Base-by-base conservation (phyloP, 2,113 vertebrate species). In the Galbula dea region DNA sequence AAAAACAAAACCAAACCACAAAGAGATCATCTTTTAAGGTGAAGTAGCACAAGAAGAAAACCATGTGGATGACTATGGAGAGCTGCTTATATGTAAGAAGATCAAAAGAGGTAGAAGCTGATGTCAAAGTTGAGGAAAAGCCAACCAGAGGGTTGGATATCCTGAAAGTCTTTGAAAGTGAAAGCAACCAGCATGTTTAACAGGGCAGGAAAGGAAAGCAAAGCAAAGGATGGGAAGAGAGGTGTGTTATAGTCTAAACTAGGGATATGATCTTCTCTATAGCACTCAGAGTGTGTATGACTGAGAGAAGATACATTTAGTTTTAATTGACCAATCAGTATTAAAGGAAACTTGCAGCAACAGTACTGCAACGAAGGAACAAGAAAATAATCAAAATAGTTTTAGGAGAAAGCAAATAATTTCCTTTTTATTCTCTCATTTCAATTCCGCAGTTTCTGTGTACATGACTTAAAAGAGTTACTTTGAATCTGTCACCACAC, bases 401-500 rank as follows among this genome's bases (percentile, higher is more conserved):
- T 89, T 91, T 61, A 74, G 43, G 32, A 63, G 36, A 77, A 80
- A 58, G 7, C 10, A 36, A 57, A 14, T 12, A 54, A 88, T 90
- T 89, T 92, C 19, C 48, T 93, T 95, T 68, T 59, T 72, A 71
- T 45, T 72, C 26, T 89, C 49, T 51, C 41, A 19, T 55, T 95
- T 95, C 78, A 74, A 49, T 48, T 80, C 49, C 66, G 54, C 29
- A 73, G 61, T 83, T 93, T 83, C 55, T 88, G 24, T 57, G 9
- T 69, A 39, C n/a, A 62, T 72, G 81, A 78, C 52, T 94, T 15
- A 49, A 88, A 88, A 75, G 6, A 71, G 34, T 73, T 71, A 19
- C 66, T 94, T 87, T 89, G 27, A 88, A 87, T 92, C 72, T 94
- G 52, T 82, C 66, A 67, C 36, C 61, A 68, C 48, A 29, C 87